Evolutionary conservation across 2,888 invertebrate species (phyloP), one percentile per base, ranked within the genome.

Genomic region (Perizoma flavofasciatum): DNA sequence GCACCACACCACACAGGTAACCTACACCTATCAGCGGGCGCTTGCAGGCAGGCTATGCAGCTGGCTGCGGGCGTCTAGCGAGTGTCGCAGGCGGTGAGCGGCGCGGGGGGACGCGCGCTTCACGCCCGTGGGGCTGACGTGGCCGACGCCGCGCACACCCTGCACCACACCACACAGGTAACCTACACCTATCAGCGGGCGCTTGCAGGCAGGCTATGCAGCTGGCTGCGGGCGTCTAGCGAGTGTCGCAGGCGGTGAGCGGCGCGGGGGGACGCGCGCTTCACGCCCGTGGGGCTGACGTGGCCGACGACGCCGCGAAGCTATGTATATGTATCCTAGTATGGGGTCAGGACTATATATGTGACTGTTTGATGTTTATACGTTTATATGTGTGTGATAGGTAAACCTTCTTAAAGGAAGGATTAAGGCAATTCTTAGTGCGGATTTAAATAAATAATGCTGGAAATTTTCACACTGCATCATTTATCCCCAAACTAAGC

Each of bases 81-180:
- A 6, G 63, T 82, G 8, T 71, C 74, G 0, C 61, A 74, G 43
- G 47, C 61, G 6, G 46, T 77, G 5, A 76, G 70, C 0, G 74
- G 72, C 0, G 5, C 55, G 50, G 5, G 78, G 70, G 0, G 53
- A 49, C 4, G 44, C 44, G 37, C 37, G 11, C 57, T 84, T 22
- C 74, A 76, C 32, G 45, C 37, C 0, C 57, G 56, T 4, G 79
- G 77, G 0, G 67, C 72, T 0, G 60, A 52, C 39, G 68, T 79
- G 0, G 79, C 77, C 0, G 77, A 75, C 22, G 71, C 72, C 0
- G 81, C 81, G 0, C 70, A 81, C 49, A 69, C 67, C 0, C 64
- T 86, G 10, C 67, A 78, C 2, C 72, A 74, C 34, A 66, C 76
- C 10, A 76, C 78, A 5, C 78, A 81, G 79, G 84, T 83, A 41